Evolutionary conservation across 2,797 vertebrate genomes (phyloP).

Genomic region (Clarias platycephalus): DNA sequence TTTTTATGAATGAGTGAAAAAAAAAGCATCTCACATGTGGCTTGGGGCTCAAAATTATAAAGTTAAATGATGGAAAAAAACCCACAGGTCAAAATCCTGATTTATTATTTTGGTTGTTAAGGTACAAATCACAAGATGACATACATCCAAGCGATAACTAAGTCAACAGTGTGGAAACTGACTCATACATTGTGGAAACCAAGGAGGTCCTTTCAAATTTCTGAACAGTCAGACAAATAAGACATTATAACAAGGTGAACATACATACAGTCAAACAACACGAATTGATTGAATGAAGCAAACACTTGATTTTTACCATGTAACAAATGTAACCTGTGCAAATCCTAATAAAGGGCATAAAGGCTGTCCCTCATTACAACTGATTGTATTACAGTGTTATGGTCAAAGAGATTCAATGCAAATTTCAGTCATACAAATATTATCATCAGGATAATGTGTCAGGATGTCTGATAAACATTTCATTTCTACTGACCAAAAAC

Average conservation of each 20-base stretch:
- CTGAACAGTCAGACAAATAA: constrained; percentile 23
- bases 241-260: constrained; percentile 43
- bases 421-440: constrained; percentile 34
- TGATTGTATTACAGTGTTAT: constrained; percentile 49
- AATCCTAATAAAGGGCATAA: constrained; percentile 40
- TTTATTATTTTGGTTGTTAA: constrained; percentile 48
- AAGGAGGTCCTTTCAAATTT: constrained; percentile 16
- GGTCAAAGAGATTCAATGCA: constrained; percentile 45
- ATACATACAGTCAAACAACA: constrained; percentile 43
- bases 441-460: not conserved
- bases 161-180: constrained; percentile 8
- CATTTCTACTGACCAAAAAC: constrained; percentile 9
- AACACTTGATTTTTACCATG: constrained; percentile 31
- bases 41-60: constrained; percentile 10
- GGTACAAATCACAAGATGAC: constrained; percentile 35
- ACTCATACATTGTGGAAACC: not conserved
- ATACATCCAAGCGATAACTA: constrained; percentile 36
- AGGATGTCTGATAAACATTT: constrained; percentile 18
- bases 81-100: constrained; percentile 34
- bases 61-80: not conserved
- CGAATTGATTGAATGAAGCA: constrained; percentile 25
- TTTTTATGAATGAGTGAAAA: not conserved
- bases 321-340: constrained; percentile 41
- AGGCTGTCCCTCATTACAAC: constrained; percentile 31
- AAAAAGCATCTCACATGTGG: constrained; percentile 21